Evolutionary conservation across 2,113 vertebrate species (phyloP).

Genomic region (Uria aalge): DNA sequence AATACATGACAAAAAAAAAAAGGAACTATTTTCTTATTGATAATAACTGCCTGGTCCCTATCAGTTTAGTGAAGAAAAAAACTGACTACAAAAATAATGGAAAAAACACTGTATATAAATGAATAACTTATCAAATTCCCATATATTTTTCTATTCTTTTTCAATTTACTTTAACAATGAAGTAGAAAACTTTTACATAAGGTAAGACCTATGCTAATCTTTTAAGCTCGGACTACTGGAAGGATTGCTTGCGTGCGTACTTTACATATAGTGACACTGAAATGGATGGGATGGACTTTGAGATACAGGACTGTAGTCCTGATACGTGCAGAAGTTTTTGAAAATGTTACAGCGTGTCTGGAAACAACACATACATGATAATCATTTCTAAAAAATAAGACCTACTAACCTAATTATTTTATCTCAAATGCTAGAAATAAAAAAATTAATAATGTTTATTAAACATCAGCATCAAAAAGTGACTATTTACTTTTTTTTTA

Average conservation of each 20-base stretch:
- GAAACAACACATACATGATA: not conserved
- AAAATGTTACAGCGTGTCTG: not conserved
- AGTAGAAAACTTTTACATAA: not conserved
- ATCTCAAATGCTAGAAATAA: not conserved
- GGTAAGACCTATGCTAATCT: not conserved
- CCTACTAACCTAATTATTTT: not conserved
- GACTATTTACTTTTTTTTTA: not conserved
- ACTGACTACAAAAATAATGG: not conserved
- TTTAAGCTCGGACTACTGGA: not conserved
- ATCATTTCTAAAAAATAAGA: not conserved
- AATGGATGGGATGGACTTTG: not conserved
- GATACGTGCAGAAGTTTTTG: not conserved
- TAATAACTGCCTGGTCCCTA: not conserved
- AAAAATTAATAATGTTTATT: not conserved
- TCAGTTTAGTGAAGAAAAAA: not conserved
- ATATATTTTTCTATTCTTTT: not conserved
- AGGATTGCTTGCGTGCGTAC: not conserved
- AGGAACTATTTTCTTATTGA: not conserved
- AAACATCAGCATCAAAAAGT: not conserved
- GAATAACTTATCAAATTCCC: fast-evolving
- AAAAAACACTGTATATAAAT: not conserved
- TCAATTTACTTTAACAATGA: not conserved
- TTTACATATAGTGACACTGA: not conserved
- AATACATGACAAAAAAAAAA: not conserved
- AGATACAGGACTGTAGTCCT: not conserved